Evolutionary conservation across 2,888 invertebrate genomes (phyloP).

Genomic region (Polia nebulosa): DNA sequence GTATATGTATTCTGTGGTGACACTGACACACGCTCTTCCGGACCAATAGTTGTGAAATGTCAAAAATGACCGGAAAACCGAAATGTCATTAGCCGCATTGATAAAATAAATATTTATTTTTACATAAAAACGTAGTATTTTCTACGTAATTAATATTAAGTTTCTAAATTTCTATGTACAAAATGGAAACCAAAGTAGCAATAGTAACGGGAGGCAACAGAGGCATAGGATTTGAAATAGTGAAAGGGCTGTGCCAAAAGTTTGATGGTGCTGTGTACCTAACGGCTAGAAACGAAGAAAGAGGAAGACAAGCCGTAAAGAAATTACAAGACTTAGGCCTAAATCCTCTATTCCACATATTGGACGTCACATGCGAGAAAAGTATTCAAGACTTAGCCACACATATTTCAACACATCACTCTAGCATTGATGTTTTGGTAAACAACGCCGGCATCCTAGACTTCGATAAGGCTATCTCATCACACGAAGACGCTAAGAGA

Average conservation of each 20-base stretch:
- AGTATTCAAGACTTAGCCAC: slow-evolving; percentile 92
- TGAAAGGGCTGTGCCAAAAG: slow-evolving; percentile 92
- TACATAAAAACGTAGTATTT: slow-evolving; percentile 75
- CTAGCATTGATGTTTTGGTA: slow-evolving; percentile 94
- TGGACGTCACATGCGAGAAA: slow-evolving; percentile 92
- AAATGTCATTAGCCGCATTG: slow-evolving; percentile 70
- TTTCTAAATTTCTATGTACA: slow-evolving; percentile 82
- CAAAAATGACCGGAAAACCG: slow-evolving; percentile 71
- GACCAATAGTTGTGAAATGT: slow-evolving; percentile 36
- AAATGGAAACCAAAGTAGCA: slow-evolving; percentile 90
- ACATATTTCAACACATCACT: slow-evolving; percentile 91
- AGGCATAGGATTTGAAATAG: slow-evolving; percentile 88
- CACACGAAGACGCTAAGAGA: slow-evolving; percentile 93
- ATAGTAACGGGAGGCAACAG: slow-evolving; percentile 87
- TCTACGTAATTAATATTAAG: slow-evolving; percentile 74
- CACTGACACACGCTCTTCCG: background rate
- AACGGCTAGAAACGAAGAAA: slow-evolving; percentile 92
- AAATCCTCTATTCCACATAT: slow-evolving; percentile 92
- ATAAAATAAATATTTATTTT: slow-evolving; percentile 79
- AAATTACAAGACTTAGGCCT: slow-evolving; percentile 91
- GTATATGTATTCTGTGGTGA: background rate
- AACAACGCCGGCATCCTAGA: slow-evolving; percentile 95
- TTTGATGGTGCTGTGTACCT: slow-evolving; percentile 94
- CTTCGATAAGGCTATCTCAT: slow-evolving; percentile 92
- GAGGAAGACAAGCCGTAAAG: slow-evolving; percentile 92